Evolutionary conservation across 1,140 invertebrate species (phyloP).

Genomic region (Pseudachorutes palmiensis): DNA sequence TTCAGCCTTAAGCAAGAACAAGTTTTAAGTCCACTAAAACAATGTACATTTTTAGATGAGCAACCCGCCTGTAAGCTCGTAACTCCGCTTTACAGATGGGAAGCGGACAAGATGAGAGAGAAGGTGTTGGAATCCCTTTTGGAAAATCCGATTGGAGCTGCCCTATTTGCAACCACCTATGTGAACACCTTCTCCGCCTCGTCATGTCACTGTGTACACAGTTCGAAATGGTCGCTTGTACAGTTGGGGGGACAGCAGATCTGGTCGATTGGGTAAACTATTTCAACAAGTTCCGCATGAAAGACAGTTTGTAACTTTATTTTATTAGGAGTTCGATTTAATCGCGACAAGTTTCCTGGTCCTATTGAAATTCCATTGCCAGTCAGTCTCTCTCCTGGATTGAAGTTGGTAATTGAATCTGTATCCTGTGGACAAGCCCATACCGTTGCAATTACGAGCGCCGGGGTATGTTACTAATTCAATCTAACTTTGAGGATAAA

Average conservation of each 20-base stretch:
- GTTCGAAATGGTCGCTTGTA: slow-evolving; percentile 34
- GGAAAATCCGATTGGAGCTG: not conserved
- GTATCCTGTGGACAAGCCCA: slow-evolving; percentile 32
- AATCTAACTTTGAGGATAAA: not conserved
- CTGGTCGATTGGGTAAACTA: slow-evolving; percentile 26
- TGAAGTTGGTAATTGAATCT: slow-evolving; percentile 28
- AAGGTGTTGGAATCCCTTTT: not conserved
- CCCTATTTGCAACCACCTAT: slow-evolving; percentile 8
- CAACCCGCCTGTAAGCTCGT: not conserved
- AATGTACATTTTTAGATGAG: not conserved
- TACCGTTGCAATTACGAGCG: slow-evolving; percentile 28
- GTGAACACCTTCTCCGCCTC: slow-evolving; percentile 24
- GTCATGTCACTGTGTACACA: slow-evolving; percentile 20
- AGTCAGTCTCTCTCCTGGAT: slow-evolving; percentile 19
- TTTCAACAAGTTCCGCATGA: not conserved
- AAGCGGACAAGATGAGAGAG: not conserved
- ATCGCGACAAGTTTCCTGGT: slow-evolving; percentile 9
- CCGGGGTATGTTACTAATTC: slow-evolving; percentile 26
- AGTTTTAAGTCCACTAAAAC: not conserved
- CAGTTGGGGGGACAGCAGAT: slow-evolving; percentile 34
- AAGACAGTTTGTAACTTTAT: not conserved
- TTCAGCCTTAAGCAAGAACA: not conserved
- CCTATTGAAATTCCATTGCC: slow-evolving; percentile 23
- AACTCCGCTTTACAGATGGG: not conserved
- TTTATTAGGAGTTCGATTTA: slow-evolving; percentile 24